Evolutionary conservation across 2,888 invertebrate genomes (phyloP).

Genomic region (Colletes collaris): DNA sequence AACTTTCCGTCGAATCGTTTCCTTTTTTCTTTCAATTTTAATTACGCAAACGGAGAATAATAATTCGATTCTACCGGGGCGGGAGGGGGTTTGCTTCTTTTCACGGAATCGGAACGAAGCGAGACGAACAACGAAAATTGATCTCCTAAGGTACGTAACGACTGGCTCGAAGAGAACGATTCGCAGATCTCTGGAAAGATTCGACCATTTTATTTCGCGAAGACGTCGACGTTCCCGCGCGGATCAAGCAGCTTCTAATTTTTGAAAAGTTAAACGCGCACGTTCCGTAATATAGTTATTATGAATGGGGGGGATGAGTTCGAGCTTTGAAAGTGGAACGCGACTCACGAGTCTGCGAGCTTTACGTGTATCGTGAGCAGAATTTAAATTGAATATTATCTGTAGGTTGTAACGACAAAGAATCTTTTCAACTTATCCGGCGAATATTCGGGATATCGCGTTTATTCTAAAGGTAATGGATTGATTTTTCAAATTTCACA

Average conservation of each 20-base stretch:
- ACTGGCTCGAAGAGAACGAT: too few species aligned
- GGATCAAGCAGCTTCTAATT: not conserved
- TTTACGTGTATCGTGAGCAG: slow-evolving; percentile 46
- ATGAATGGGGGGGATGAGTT: slow-evolving; percentile 17
- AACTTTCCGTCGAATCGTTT: too few species aligned
- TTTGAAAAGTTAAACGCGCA: slow-evolving; percentile 20
- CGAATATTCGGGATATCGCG: not conserved
- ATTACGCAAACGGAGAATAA: too few species aligned
- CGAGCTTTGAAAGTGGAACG: slow-evolving; percentile 30
- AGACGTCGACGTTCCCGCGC: not conserved
- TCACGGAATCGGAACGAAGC: too few species aligned
- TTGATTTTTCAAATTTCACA: not conserved
- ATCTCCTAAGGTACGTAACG: too few species aligned
- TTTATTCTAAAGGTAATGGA: not conserved
- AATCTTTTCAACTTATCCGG: slow-evolving; percentile 12
- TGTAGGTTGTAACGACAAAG: slow-evolving; percentile 29
- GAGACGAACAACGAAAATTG: too few species aligned
- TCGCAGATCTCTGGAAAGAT: too few species aligned
- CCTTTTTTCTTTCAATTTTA: too few species aligned
- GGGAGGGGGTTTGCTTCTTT: too few species aligned
- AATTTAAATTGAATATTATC: slow-evolving; percentile 53
- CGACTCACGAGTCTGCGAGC: slow-evolving; percentile 35
- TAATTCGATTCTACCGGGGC: too few species aligned
- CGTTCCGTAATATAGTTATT: slow-evolving; percentile 16
- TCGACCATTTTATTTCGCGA: too few species aligned